Conservation (phyloP, 64 coral and sea anemone genomes). For the Montipora foliosa region DNA sequence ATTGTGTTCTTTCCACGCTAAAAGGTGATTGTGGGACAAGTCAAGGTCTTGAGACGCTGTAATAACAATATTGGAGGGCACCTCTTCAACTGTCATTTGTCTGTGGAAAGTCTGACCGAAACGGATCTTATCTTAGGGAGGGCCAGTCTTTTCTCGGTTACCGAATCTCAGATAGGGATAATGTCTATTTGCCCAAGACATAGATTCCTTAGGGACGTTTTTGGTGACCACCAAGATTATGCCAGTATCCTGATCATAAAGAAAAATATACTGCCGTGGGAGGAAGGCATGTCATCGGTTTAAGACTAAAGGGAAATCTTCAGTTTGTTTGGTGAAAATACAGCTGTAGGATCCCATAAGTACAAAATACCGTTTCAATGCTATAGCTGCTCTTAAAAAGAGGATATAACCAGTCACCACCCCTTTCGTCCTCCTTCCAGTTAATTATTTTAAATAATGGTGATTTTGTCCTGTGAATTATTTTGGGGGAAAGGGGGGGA, state of each 20-base stretch:
- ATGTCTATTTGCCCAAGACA: not conserved
- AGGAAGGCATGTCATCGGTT: constrained; percentile 6
- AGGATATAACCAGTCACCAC: not conserved
- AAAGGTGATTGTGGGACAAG: constrained; percentile 3
- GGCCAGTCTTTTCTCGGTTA: not conserved
- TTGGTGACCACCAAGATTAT: not conserved
- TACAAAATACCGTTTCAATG: not conserved
- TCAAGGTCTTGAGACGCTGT: not conserved
- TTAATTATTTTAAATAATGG: not conserved
- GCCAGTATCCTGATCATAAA: not conserved
- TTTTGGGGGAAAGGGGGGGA: not conserved
- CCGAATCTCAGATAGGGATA: not conserved
- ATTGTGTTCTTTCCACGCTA: not conserved
- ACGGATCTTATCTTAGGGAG: not conserved
- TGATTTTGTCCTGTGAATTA: not conserved
- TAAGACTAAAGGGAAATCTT: not conserved
- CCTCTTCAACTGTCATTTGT: not conserved
- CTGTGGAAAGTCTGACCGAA: not conserved
- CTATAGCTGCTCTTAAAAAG: not conserved
- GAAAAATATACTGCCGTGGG: not conserved
- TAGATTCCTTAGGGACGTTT: not conserved
- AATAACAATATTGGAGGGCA: not conserved
- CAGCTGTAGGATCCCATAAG: constrained; percentile 8
- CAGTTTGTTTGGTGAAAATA: not conserved
- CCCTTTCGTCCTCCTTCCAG: not conserved